Base-by-base conservation (phyloP, 2,888 invertebrate species). In the Cheilosia scutellata region DNA sequence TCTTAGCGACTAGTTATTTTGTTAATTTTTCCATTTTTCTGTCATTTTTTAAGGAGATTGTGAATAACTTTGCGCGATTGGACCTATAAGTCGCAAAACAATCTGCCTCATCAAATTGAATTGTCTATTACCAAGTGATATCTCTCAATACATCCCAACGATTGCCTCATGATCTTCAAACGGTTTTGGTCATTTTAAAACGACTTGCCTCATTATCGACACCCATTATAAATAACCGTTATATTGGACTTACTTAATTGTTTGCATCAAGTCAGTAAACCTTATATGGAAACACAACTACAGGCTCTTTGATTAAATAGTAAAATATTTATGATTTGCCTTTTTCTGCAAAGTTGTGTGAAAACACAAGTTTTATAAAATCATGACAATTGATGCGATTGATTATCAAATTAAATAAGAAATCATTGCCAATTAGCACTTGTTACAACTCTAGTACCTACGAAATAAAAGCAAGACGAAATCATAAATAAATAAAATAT, bases 341-440 rank as follows among this genome's bases (percentile, higher is more conserved):
- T 62, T 62, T 53, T 13, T 13, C 0, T 16, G n/a, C 4, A 27
- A 20, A 29, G 16, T 37, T 11, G 37, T 11, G 33, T 33, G 33
- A 60, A 76, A 77, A 77, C 58, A 37, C 37, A 1, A 37, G 37
- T 37, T 37, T 37, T 11, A 37, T 11, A 0, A 37, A 37, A 11
- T 11, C 37, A 37, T 37, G 11, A 4, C 37, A 37, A 37, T 37
- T 37, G 0, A 20, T 20, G 11, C 7, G 7, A 33, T 33, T 33
- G 6, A n/a, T 47, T 47, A 31, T 20, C 13, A 53, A 55, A 77
- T 57, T 53, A 44, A 44, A 60, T 55, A 44, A 63, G 58, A 68
- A 57, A 66, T 66, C 60, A 60, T 11, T 9, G 37, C 53, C 33
- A 47, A 77, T 77, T 77, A 77, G 60, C 60, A 53, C 42, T 42